Percentiles rank a stretch among this genome's conserved stretches.
Conservation (phyloP, 2,888 invertebrate genomes). For the Drosophila seclusa region DNA sequence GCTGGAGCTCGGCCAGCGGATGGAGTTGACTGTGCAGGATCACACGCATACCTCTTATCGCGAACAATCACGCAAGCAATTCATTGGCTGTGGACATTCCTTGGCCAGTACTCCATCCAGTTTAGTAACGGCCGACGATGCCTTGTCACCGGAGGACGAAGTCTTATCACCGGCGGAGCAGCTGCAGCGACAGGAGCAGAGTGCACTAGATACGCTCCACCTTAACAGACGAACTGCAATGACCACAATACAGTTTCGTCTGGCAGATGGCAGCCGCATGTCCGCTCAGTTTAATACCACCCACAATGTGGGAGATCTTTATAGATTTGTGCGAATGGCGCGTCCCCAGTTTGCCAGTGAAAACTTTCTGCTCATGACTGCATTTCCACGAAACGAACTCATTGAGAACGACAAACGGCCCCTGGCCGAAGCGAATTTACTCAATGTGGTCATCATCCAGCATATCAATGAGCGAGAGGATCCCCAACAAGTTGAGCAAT, state of each 20-base stretch:
- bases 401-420: constrained; percentile 53
- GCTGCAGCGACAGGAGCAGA: constrained; percentile 15
- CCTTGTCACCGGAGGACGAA: background rate
- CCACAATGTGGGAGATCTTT: constrained; percentile 62
- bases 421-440: constrained; percentile 54
- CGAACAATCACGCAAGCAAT: constrained; percentile 52
- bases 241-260: constrained; percentile 62
- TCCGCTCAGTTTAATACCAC: constrained; percentile 58
- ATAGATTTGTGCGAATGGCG: constrained; percentile 58
- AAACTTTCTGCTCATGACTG: constrained; percentile 54
- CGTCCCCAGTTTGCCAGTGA: constrained; percentile 49
- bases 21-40: constrained; percentile 58
- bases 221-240: constrained; percentile 34
- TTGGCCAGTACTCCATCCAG: constrained; percentile 24
- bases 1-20: constrained; percentile 31
- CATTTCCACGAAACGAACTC: constrained; percentile 59
- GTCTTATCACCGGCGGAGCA: constrained; percentile 3
- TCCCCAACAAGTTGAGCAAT: background rate
- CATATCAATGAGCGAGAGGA: constrained; percentile 48
- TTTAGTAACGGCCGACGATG: background rate
- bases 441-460: constrained; percentile 69
- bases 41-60: constrained; percentile 61
- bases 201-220: constrained; percentile 18
- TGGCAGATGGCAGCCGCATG: constrained; percentile 65
- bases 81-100: constrained; percentile 59